phyloP scores from a whole-genome alignment of 2,888 invertebrate species.

The Chrysolina haemoptera region DNA sequence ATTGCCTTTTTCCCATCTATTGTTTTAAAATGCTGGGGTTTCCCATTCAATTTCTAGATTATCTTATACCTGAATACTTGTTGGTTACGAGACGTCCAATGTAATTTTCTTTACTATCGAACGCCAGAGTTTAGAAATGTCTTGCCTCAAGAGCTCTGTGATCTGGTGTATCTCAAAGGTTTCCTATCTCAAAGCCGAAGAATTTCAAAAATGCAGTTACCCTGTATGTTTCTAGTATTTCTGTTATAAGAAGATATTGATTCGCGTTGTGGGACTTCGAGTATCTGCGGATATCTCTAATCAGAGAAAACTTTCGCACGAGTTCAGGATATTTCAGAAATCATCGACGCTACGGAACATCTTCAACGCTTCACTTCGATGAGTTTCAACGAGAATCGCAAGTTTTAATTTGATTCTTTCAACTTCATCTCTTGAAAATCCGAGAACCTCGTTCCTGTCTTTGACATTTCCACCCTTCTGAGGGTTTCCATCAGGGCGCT shows the following conservation, averaged over 20 bases:
- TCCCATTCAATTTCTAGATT: too few species aligned
- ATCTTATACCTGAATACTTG: too few species aligned
- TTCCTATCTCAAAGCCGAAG: too few species aligned
- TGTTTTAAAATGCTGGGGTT: too few species aligned
- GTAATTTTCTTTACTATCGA: too few species aligned
- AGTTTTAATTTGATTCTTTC: slow-evolving; percentile 18
- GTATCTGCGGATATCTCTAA: not conserved
- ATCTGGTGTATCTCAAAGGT: too few species aligned
- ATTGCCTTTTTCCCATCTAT: too few species aligned
- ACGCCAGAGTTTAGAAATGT: too few species aligned
- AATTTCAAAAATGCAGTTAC: too few species aligned
- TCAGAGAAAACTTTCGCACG: not conserved
- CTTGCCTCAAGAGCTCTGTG: too few species aligned
- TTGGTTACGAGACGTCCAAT: too few species aligned
- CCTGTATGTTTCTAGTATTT: too few species aligned
- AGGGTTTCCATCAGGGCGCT: slow-evolving; percentile 36
- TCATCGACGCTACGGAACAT: not conserved
- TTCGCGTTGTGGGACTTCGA: not conserved
- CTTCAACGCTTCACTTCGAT: not conserved
- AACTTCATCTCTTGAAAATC: not conserved
- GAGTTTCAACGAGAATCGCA: slow-evolving; percentile 3
- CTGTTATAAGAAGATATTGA: not conserved
- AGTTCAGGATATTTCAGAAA: not conserved
- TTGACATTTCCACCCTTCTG: slow-evolving; percentile 38
- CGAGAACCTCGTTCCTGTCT: slow-evolving; percentile 26